These are phyloP conservation scores for Enteromius thamalakanensis DNA, from an alignment of 2,797 vertebrate species.

Conservation along the genomic window DNA sequence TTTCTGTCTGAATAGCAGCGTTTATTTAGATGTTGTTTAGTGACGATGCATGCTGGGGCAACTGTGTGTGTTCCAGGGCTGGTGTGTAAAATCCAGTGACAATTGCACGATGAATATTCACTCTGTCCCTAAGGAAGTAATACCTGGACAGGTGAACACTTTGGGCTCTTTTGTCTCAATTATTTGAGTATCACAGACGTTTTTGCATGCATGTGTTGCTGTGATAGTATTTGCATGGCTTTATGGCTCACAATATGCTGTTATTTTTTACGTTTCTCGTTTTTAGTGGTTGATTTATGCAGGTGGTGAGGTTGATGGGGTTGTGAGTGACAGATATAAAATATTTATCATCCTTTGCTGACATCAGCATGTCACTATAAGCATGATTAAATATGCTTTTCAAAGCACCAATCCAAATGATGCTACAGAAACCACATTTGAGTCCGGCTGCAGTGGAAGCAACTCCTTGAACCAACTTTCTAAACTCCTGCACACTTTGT, in stretches of 20 bases:
- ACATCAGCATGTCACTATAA: conserved; percentile 9
- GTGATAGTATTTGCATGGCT: conserved; percentile 21
- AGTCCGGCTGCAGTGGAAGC: background rate
- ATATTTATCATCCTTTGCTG: background rate
- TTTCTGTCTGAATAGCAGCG: background rate
- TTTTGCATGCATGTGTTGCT: conserved; percentile 13
- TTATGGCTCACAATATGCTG: background rate
- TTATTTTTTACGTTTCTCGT: background rate
- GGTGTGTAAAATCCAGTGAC: conserved; percentile 85
- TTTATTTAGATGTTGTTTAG: conserved; percentile 20
- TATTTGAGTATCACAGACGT: conserved; percentile 17
- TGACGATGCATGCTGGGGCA: conserved; percentile 43
- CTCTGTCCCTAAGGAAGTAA: conserved; percentile 83
- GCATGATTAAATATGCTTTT: conserved; percentile 1
- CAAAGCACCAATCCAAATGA: conserved; percentile 4
- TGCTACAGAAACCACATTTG: background rate
- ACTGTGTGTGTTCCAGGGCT: conserved; percentile 81
- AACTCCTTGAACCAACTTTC: conserved; percentile 21
- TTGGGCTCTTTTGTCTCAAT: conserved; percentile 34
- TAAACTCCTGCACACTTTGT: background rate
- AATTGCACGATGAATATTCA: conserved; percentile 77
- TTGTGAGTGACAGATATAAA: conserved; percentile 9
- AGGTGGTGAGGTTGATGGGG: conserved; percentile 21
- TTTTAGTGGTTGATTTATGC: conserved; percentile 21
- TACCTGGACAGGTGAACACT: conserved; percentile 83